These are phyloP conservation scores for Natator depressus DNA, from an alignment of 2,113 vertebrate species.

Conservation along the genomic window DNA sequence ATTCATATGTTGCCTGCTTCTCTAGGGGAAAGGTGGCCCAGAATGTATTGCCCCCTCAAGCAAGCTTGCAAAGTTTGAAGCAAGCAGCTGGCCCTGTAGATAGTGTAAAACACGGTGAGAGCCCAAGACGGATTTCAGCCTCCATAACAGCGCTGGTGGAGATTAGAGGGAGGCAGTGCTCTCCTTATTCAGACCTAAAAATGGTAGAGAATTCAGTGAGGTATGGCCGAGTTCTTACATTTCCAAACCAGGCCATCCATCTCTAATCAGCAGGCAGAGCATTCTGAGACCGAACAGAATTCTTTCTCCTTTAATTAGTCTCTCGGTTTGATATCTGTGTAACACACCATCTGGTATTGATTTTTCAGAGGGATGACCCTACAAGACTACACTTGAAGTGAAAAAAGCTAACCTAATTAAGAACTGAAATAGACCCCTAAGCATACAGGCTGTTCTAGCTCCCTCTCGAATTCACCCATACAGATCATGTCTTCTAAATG, in stretches of 20 bases:
- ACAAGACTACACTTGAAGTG: constrained; percentile 58
- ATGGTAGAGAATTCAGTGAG: background rate
- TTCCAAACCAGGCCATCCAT: constrained; percentile 66
- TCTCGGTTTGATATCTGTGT: constrained; percentile 67
- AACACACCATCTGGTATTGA: constrained; percentile 72
- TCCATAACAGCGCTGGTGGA: accelerated
- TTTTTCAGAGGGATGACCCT: constrained; percentile 47
- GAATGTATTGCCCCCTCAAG: background rate
- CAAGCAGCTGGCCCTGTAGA: background rate
- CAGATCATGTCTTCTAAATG: accelerated
- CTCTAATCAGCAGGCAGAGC: constrained; percentile 23
- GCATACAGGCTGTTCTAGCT: constrained; percentile 43
- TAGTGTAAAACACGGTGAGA: background rate
- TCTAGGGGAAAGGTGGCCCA: background rate
- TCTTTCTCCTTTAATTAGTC: constrained; percentile 74
- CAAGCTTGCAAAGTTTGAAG: background rate
- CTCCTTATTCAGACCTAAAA: background rate
- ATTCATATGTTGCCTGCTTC: background rate
- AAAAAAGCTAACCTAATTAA: constrained; percentile 68
- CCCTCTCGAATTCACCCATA: background rate
- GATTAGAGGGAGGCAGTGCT: background rate
- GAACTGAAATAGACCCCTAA: constrained; percentile 32
- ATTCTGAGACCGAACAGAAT: constrained; percentile 56
- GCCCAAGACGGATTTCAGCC: accelerated
- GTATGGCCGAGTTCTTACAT: background rate